A percentile compares a stretch with the other conserved stretches of the same genome.
Conservation (phyloP, 2,888 invertebrate genomes). For the Carterocephalus palaemon region DNA sequence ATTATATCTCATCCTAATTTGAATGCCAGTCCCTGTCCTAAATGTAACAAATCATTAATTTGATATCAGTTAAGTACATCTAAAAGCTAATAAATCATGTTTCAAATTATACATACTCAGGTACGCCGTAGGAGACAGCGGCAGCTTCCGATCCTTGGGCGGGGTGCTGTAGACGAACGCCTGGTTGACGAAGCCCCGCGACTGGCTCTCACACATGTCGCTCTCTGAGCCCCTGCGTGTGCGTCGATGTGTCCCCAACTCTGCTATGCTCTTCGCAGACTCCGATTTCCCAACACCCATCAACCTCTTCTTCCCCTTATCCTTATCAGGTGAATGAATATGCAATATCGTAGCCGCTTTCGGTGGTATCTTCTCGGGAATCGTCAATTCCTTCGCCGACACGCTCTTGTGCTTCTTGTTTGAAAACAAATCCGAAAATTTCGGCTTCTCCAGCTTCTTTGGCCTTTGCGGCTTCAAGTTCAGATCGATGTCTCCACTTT, state of each 20-base stretch:
- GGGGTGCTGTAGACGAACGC: slow-evolving; percentile 76
- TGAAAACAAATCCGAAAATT: slow-evolving; percentile 70
- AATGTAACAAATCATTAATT: too few relatives aligned
- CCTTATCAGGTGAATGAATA: slow-evolving; percentile 70
- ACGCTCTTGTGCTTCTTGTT: slow-evolving; percentile 69
- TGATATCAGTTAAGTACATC: too few relatives aligned
- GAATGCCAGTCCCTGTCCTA: too few relatives aligned
- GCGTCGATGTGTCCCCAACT: slow-evolving; percentile 49
- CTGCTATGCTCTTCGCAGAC: slow-evolving; percentile 60
- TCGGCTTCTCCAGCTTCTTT: slow-evolving; percentile 65
- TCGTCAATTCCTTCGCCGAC: slow-evolving; percentile 62
- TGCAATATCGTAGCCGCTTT: slow-evolving; percentile 81
- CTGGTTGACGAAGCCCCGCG: slow-evolving; percentile 64
- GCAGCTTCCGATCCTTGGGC: slow-evolving; percentile 69
- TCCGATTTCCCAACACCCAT: slow-evolving; percentile 66
- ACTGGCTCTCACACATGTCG: slow-evolving; percentile 55
- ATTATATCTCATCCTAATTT: too few relatives aligned
- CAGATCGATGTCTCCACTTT: slow-evolving; percentile 68
- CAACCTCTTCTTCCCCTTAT: slow-evolving; percentile 59
- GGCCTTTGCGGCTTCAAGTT: slow-evolving; percentile 60
- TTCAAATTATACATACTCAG: slow-evolving; percentile 61
- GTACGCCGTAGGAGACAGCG: slow-evolving; percentile 65
- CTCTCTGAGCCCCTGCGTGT: slow-evolving; percentile 69
- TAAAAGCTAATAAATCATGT: too few relatives aligned
- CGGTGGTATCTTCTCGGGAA: slow-evolving; percentile 78